These are phyloP conservation scores for Cryptoblepharus egeriae DNA, from an alignment of 2,797 vertebrate genomes.

Conservation along the genomic window DNA sequence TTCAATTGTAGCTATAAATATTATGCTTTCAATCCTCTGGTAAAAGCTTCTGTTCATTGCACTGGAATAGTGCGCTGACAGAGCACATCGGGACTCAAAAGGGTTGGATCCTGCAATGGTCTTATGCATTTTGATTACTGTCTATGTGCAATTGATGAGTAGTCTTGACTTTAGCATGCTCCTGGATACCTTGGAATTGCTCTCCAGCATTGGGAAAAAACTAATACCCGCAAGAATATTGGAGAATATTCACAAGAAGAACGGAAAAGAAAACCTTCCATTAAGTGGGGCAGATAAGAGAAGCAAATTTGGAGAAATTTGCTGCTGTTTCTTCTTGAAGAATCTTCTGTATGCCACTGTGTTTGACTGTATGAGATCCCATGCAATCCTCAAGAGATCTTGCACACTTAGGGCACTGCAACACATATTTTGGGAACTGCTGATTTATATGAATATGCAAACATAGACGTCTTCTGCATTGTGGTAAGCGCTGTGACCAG, in stretches of 20 bases:
- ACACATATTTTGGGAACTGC: no score
- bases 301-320: background rate
- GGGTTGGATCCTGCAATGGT: background rate
- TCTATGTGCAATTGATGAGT: background rate
- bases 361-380: no score
- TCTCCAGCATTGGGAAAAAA: background rate
- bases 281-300: background rate
- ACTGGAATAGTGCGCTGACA: background rate
- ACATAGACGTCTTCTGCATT: background rate
- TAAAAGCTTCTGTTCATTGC: background rate
- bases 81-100: background rate
- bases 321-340: background rate
- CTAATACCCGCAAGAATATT: background rate
- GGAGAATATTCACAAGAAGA: background rate
- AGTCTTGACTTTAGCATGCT: background rate
- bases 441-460: background rate
- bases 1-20: conserved; percentile 24
- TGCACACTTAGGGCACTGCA: no score
- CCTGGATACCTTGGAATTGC: background rate
- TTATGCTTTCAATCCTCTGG: conserved; percentile 6
- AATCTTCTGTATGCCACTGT: no score
- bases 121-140: background rate
- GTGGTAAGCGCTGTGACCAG: no score
- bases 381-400: no score
- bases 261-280: background rate